Evolutionary conservation across 2,113 vertebrate genomes (phyloP).

Genomic region (Pycnonotus jocosus): DNA sequence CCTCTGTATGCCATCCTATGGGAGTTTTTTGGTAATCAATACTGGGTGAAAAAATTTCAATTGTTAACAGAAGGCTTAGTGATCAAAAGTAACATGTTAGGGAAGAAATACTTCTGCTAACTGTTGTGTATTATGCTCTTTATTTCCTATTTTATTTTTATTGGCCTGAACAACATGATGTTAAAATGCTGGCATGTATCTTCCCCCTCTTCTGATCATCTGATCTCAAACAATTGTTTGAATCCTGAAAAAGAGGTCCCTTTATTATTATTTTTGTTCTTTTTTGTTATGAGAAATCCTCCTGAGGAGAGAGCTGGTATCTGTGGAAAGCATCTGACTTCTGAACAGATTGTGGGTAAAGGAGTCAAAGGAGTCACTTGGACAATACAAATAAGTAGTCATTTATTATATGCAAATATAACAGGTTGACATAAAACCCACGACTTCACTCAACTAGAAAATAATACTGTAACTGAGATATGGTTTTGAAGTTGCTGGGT

Average conservation of each 20-base stretch:
- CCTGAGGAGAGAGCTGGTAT: neutral
- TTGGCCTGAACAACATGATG: neutral
- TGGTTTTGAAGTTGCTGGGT: constrained; percentile 60
- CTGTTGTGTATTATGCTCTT: neutral
- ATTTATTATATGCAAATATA: constrained; percentile 62
- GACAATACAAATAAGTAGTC: constrained; percentile 40
- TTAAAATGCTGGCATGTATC: neutral
- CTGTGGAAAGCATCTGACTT: constrained; percentile 39
- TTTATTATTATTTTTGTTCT: neutral
- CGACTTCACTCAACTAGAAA: constrained; percentile 55
- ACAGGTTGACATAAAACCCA: constrained; percentile 30
- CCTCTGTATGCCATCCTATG: neutral
- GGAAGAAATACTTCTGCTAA: neutral
- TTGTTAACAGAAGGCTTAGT: neutral
- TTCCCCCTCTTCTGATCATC: neutral
- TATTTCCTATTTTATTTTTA: neutral
- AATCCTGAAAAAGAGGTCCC: neutral
- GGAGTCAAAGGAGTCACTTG: neutral
- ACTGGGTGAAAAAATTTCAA: neutral
- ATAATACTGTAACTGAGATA: constrained; percentile 47
- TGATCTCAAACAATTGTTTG: neutral
- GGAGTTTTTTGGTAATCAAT: neutral
- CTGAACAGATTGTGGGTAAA: constrained; percentile 14
- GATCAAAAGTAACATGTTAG: neutral
- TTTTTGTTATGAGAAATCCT: constrained; percentile 7